Evolutionary conservation across 2,113 vertebrate genomes (phyloP).

Genomic region (Tauraco erythrolophus): DNA sequence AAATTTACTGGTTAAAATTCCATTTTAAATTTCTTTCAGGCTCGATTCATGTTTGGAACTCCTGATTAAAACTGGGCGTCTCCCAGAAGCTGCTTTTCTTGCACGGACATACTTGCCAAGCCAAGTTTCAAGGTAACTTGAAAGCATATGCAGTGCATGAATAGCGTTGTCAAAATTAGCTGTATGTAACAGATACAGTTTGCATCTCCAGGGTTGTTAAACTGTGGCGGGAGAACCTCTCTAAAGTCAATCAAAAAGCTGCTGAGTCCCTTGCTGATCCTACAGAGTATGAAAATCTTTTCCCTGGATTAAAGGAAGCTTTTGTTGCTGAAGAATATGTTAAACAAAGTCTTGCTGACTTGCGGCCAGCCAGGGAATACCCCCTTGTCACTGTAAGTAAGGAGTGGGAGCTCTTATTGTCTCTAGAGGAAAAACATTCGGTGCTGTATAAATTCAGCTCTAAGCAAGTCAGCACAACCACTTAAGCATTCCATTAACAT

Average conservation of each 20-base stretch:
- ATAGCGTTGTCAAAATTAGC: not conserved
- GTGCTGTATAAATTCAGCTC: not conserved
- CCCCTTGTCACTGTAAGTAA: slow-evolving; percentile 90
- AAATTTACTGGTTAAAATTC: not conserved
- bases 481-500: not conserved
- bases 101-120: slow-evolving; percentile 96
- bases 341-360: slow-evolving; percentile 80
- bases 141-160: not conserved
- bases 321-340: slow-evolving; percentile 92
- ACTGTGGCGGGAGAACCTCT: slow-evolving; percentile 93
- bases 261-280: slow-evolving; percentile 97
- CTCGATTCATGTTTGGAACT: slow-evolving; percentile 96
- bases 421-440: not conserved
- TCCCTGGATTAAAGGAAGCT: slow-evolving; percentile 94
- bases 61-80: slow-evolving; percentile 92
- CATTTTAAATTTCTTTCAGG: slow-evolving; percentile 68
- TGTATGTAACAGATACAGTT: not conserved
- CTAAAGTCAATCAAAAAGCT: slow-evolving; percentile 96
- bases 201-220: slow-evolving; percentile 87
- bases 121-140: slow-evolving; percentile 91
- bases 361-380: slow-evolving; percentile 89
- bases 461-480: not conserved
- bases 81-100: slow-evolving; percentile 96
- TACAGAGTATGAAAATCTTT: slow-evolving; percentile 97
- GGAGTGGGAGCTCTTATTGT: not conserved